Evolutionary conservation across 2,113 vertebrate genomes (phyloP).

Genomic region (Ovis aries): ARS-UI_Ramb_v3.0 NC_056057.1:21323501-21324000

Average conservation of each 20-base stretch:
- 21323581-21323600: slow-evolving; percentile 26
- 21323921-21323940: not conserved
- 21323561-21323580: slow-evolving; percentile 23
- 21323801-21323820: not conserved
- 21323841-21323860: slow-evolving; percentile 13
- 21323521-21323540: not conserved
- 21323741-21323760: slow-evolving; percentile 46
- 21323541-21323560: not conserved
- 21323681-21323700: slow-evolving; percentile 51
- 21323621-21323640: not conserved
- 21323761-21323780: slow-evolving; percentile 35
- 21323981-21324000: not conserved
- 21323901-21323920: not conserved
- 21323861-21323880: slow-evolving; percentile 22
- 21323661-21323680: slow-evolving; percentile 40
- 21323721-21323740: slow-evolving; percentile 1
- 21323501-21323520: not conserved
- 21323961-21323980: not conserved
- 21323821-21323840: slow-evolving; percentile 39
- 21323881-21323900: not conserved
- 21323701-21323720: slow-evolving; percentile 39
- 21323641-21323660: slow-evolving; percentile 28
- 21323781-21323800: slow-evolving; percentile 26
- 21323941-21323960: not conserved
- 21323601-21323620: not conserved